Evolutionary conservation across 2,113 vertebrate species (phyloP).

Genomic region (Lophotis ruficrista): DNA sequence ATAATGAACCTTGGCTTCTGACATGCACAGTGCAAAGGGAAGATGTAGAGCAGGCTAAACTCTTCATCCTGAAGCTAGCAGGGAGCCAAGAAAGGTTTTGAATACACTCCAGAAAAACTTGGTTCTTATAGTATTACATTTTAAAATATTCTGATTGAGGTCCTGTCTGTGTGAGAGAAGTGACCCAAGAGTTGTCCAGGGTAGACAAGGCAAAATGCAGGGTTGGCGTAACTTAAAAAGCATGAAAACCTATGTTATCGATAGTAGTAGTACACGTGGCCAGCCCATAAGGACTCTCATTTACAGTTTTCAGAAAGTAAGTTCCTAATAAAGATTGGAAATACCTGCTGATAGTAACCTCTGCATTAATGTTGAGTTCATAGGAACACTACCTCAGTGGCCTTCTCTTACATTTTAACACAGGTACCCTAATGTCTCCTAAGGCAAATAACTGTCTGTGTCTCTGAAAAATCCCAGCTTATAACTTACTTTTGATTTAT

Average conservation of each 20-base stretch:
- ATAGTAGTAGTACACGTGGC: background rate
- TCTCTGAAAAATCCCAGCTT: background rate
- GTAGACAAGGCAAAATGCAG: background rate
- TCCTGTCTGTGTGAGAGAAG: background rate
- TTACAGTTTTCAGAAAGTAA: background rate
- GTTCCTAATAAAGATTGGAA: background rate
- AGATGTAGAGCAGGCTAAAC: background rate
- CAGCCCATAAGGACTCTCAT: background rate
- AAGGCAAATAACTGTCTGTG: background rate
- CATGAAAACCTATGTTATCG: background rate
- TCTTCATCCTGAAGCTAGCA: background rate
- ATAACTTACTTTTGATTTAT: background rate
- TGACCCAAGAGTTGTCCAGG: background rate
- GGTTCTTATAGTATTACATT: background rate
- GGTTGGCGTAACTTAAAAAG: background rate
- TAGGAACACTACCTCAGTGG: background rate
- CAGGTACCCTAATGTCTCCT: background rate
- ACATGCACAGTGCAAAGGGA: background rate
- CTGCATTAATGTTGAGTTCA: background rate
- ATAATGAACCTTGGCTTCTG: background rate
- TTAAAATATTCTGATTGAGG: background rate
- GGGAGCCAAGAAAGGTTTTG: background rate
- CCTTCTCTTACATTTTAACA: background rate
- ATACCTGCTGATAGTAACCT: background rate
- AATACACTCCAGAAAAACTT: background rate